A percentile compares a stretch with the other conserved stretches of the same genome.
These are phyloP conservation scores for Theodoxus fluviatilis DNA, from an alignment of 2,888 invertebrate genomes.

Conservation along the genomic window DNA sequence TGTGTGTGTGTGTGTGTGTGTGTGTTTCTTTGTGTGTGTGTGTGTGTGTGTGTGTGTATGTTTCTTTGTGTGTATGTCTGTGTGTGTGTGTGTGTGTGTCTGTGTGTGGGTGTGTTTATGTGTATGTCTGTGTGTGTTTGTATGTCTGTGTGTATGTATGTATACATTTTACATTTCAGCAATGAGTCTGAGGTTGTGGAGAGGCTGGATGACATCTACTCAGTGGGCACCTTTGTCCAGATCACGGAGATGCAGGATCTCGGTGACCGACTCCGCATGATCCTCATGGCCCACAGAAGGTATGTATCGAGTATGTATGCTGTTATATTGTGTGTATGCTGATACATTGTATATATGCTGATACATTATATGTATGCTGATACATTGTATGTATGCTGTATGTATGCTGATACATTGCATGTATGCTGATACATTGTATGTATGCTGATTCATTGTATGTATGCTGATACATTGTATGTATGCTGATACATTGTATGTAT, in stretches of 20 bases:
- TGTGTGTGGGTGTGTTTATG: background rate
- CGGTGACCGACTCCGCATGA: constrained; percentile 86
- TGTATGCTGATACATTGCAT: too few species aligned
- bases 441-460: too few species aligned
- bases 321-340: too few species aligned
- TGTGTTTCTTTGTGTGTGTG: background rate
- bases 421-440: too few species aligned
- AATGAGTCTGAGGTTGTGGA: constrained; percentile 86
- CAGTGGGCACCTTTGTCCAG: constrained; percentile 94
- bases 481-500: too few species aligned
- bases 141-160: background rate
- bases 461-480: too few species aligned
- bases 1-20: background rate
- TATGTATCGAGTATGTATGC: too few species aligned
- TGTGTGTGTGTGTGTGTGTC: background rate
- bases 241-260: constrained; percentile 97
- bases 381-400: too few species aligned
- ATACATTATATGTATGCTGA: too few species aligned
- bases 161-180: constrained; percentile 66
- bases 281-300: constrained; percentile 92
- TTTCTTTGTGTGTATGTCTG: background rate
- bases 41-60: background rate
- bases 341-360: too few species aligned
- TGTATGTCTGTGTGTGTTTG: constrained; percentile 10
- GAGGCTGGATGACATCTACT: constrained; percentile 83